A percentile compares a stretch with the other conserved stretches of the same genome.
Conservation (phyloP, 1,140 invertebrate genomes). For the Grapholita molesta region DNA sequence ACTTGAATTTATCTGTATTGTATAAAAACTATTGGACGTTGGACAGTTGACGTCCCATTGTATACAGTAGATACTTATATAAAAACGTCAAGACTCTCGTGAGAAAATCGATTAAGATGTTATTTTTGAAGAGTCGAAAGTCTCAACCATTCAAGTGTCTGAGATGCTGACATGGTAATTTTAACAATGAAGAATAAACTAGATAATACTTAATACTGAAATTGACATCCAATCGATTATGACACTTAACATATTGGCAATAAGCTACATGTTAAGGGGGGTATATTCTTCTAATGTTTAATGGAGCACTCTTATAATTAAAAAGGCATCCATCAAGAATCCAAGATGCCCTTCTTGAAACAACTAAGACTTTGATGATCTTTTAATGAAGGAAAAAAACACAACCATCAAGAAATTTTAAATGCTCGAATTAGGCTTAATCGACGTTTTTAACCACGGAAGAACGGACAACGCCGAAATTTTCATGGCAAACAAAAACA, state of each 20-base stretch:
- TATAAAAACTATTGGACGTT: neutral
- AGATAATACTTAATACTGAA: too few species aligned
- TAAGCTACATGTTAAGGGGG: too few species aligned
- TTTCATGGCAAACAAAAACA: neutral
- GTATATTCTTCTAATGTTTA: too few species aligned
- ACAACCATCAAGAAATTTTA: constrained; percentile 5
- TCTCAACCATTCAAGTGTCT: neutral
- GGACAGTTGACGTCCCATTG: neutral
- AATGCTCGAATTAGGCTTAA: neutral
- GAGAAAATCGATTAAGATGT: neutral
- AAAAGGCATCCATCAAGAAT: neutral
- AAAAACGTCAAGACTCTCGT: neutral
- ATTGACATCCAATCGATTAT: too few species aligned
- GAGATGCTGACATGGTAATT: neutral
- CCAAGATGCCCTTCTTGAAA: neutral
- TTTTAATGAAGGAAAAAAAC: neutral
- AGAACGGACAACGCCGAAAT: neutral
- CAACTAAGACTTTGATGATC: neutral
- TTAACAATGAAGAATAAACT: too few species aligned
- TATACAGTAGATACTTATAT: neutral
- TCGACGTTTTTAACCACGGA: neutral
- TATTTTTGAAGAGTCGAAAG: constrained; percentile 4
- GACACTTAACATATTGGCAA: too few species aligned
- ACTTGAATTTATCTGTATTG: neutral
- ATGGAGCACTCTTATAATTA: too few species aligned